Evolutionary conservation across 2,888 invertebrate species (phyloP).

Genomic region (Lobophora halterata): DNA sequence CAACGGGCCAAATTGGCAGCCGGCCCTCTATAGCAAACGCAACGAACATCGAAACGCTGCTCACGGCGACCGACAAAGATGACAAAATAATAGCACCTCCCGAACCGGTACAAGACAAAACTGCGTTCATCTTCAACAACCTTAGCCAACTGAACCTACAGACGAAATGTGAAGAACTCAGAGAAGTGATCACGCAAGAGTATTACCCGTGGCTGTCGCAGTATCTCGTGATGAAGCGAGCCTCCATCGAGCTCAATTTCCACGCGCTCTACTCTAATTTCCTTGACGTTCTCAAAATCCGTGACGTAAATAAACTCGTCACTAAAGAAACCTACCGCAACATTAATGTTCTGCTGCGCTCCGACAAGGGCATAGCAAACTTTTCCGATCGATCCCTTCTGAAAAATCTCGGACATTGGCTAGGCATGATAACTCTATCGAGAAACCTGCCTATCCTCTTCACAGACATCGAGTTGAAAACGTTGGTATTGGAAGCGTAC

Average conservation of each 20-base stretch:
- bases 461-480: conserved; percentile 96
- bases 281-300: conserved; percentile 92
- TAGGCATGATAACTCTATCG: conserved; percentile 97
- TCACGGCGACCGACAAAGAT: conserved; percentile 96
- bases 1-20: conserved; percentile 80
- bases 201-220: conserved; percentile 98
- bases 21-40: conserved; percentile 97
- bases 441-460: conserved; percentile 95
- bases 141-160: conserved; percentile 96
- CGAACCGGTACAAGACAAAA: conserved; percentile 97
- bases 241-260: conserved; percentile 98
- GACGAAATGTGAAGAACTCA: conserved; percentile 96
- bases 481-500: conserved; percentile 97
- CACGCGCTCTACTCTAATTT: conserved; percentile 98
- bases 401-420: conserved; percentile 99
- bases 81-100: conserved; percentile 95
- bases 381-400: conserved; percentile 98
- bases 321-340: conserved; percentile 97
- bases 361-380: conserved; percentile 99
- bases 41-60: conserved; percentile 97
- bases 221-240: conserved; percentile 98
- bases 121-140: conserved; percentile 99
- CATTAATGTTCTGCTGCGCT: conserved; percentile 94
- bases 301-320: conserved; percentile 92
- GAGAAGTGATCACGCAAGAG: conserved; percentile 95